Evolutionary conservation across 2,797 vertebrate species (phyloP), one percentile per base, ranked within the genome.

Genomic region (Scleropages formosus): DNA sequence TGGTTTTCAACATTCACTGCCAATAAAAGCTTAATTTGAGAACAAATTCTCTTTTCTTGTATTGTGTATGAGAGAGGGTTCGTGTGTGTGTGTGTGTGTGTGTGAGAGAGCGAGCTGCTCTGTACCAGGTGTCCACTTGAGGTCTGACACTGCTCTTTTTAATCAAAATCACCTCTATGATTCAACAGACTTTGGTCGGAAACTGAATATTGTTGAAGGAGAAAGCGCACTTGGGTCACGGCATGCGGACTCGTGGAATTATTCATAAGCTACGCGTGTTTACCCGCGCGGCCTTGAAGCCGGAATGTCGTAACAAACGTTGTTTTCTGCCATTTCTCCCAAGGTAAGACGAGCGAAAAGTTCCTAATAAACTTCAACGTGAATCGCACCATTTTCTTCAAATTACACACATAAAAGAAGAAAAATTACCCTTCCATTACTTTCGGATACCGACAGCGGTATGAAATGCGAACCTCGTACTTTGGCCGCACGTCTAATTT

Each of bases 281-380:
- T 61, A 61, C 70, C 18, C 70, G 44, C 27, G 39, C 80, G 85
- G 86, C 83, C 83, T 80, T 82, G 87, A 88, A 85, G 87, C 87
- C 64, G 80, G 83, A 85, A 85, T 82, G 85, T 89, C 89, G 89
- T 87, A 84, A 86, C 83, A 78, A 84, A 80, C 85, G 88, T 90
- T 91, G 90, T 88, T 89, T 91, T 89, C 89, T 81, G 87, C 90
- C 87, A 86, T 67, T 74, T 77, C 64, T 86, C 81, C 72, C 49
- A 77, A 80, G 68, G 78, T 82, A 18, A 9, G 70, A 61, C 26
- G 51, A 44, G 9, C 22, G 53, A 72, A 72, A 60, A 0, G 12
- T 18, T 59, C 26, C 13, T 61, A 83, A 84, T 75, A 78, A 60
- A 78, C 75, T 75, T 78, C 72, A 78, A 53, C 83, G 73, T 39